Conservation (phyloP, 2,888 invertebrate genomes). For the Crocallis elinguaria region DNA sequence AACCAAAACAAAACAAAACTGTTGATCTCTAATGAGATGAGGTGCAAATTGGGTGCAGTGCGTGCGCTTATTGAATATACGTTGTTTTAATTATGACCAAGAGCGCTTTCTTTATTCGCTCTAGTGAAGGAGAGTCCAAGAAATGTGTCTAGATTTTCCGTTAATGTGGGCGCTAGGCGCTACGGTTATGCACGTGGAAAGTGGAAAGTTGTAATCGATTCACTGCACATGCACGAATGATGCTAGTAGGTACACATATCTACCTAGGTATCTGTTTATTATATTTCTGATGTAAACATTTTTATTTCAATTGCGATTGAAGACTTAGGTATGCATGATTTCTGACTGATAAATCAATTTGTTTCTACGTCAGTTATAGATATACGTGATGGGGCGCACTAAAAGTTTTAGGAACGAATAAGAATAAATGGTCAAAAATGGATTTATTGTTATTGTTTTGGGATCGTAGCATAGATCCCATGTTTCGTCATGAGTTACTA, state of each 20-base stretch:
- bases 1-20: not conserved
- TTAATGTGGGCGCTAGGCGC: constrained; percentile 63
- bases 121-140: constrained; percentile 74
- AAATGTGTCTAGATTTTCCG: constrained; percentile 80
- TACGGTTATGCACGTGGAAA: constrained; percentile 73
- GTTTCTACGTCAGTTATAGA: too few relatives aligned
- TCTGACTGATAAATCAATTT: too few relatives aligned
- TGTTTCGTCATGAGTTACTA: too few relatives aligned
- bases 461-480: too few relatives aligned
- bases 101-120: constrained; percentile 76
- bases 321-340: too few relatives aligned
- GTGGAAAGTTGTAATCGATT: constrained; percentile 82
- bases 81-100: constrained; percentile 56
- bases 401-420: too few relatives aligned
- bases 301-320: too few relatives aligned
- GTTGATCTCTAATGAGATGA: constrained; percentile 10
- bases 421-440: too few relatives aligned
- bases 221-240: constrained; percentile 81
- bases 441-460: too few relatives aligned
- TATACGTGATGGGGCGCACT: too few relatives aligned
- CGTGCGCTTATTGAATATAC: constrained; percentile 40
- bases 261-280: constrained; percentile 45
- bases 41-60: constrained; percentile 27
- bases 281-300: too few relatives aligned
- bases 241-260: constrained; percentile 46